phyloP scores from a whole-genome alignment of 1,140 invertebrate genomes.

The Drosophila trapezifrons region DNA sequence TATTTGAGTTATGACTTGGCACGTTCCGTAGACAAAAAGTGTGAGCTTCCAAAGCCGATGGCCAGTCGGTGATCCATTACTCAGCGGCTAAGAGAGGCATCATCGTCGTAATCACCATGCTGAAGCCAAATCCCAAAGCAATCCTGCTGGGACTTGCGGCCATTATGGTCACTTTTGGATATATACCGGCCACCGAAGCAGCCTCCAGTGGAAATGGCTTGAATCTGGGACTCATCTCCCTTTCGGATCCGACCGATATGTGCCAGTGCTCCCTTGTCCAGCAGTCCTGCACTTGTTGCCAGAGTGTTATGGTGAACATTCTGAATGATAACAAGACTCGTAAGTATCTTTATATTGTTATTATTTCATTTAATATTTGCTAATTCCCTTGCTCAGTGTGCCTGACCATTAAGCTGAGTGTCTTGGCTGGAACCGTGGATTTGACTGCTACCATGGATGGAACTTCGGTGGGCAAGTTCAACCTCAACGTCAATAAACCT shows the following conservation, averaged over 20 bases:
- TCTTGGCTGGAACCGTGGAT: slow-evolving; percentile 40
- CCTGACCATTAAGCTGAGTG: slow-evolving; percentile 31
- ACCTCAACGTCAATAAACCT: slow-evolving; percentile 40
- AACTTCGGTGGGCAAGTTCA: slow-evolving; percentile 30
- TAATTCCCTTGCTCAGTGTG: slow-evolving; percentile 35
- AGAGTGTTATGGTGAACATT: slow-evolving; percentile 25
- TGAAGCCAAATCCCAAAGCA: neutral
- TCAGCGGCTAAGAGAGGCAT: neutral
- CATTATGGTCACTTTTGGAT: neutral
- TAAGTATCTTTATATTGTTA: slow-evolving; percentile 8
- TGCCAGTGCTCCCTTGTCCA: slow-evolving; percentile 47
- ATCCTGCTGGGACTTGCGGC: slow-evolving; percentile 8
- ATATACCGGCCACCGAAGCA: neutral
- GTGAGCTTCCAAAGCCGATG: neutral
- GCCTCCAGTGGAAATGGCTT: neutral
- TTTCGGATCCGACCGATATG: slow-evolving; percentile 21
- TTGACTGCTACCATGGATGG: slow-evolving; percentile 47
- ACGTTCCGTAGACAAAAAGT: slow-evolving; percentile 23
- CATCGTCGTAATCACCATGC: slow-evolving; percentile 5
- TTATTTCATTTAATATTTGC: too few relatives aligned
- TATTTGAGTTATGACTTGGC: neutral
- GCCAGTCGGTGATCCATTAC: neutral
- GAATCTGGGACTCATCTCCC: slow-evolving; percentile 26
- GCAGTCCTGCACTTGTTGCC: slow-evolving; percentile 62
- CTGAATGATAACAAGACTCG: slow-evolving; percentile 46